Conservation (phyloP, 53 echinoderm and acorn worm genomes). For the Antedon mediterranea region DNA sequence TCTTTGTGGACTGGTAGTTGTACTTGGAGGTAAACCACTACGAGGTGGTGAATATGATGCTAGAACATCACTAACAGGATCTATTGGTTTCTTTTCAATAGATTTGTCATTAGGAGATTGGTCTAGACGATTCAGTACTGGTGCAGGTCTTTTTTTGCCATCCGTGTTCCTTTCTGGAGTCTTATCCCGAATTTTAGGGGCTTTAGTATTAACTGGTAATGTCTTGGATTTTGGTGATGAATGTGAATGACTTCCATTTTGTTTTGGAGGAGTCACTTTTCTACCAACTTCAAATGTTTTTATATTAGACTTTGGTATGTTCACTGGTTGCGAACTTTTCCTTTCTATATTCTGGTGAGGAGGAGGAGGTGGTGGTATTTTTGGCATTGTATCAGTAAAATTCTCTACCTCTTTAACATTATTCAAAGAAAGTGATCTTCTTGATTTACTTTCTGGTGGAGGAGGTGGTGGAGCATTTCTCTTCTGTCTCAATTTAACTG, state of each 20-base stretch:
- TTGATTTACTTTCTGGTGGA: conserved; percentile 10
- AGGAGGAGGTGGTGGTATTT: conserved; percentile 36
- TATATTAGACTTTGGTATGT: conserved; percentile 9
- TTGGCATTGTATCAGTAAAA: conserved; percentile 39
- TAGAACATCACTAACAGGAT: neutral
- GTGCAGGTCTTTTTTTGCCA: neutral
- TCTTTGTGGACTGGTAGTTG: conserved; percentile 2
- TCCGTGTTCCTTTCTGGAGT: neutral
- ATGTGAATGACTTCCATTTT: conserved; percentile 9
- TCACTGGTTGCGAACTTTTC: conserved; percentile 10
- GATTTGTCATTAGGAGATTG: conserved; percentile 3
- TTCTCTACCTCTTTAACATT: conserved; percentile 7
- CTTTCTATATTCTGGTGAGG: conserved; percentile 21
- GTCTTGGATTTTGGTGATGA: neutral
- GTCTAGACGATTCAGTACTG: neutral
- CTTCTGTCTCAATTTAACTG: conserved; percentile 27
- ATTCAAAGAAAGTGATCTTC: conserved; percentile 7
- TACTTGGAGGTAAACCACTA: conserved; percentile 30
- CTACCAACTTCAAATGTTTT: neutral
- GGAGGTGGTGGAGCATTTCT: conserved; percentile 59
- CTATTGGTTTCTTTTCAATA: conserved; percentile 12
- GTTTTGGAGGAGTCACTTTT: conserved; percentile 1
- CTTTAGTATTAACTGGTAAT: conserved; percentile 9
- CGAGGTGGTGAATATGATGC: conserved; percentile 4
- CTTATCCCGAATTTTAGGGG: conserved; percentile 2